Base-by-base conservation (phyloP, 1,140 invertebrate genomes). In the Belonocnema kinseyi region DNA sequence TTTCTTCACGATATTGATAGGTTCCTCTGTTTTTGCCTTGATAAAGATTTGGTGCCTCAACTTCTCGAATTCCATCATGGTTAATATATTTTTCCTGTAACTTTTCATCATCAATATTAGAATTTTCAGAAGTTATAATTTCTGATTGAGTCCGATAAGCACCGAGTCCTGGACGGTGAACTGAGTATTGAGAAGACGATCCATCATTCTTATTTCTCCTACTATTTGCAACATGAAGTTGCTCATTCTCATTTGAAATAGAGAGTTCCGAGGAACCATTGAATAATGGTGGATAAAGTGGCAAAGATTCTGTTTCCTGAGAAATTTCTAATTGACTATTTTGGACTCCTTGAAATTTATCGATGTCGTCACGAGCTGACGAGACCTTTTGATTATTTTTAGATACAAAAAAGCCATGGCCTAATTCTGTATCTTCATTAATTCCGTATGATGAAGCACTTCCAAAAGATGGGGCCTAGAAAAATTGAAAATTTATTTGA, bases 281-380 rank as follows among this genome's bases (percentile, higher is more conserved):
- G 33, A n/a, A 66, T 16, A 66, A 33, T 2, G 61, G 61, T 26
- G 61, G 61, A n/a, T 66, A 66, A 33, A 66, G 61, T n/a, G 61
- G 61, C 7, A 66, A 16, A 10, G 54, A 11, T 66, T 66, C 61
- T 14, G 14, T 40, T 40, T 66, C 40, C n/a, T 66, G 14, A 0
- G 61, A 66, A 3, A 66, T 26, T 26, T 66, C 61, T 26, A 66
- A 66, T 16, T 16, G 26, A 16, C 14, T 14, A 66, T 4, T 66
- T 46, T 66, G 61, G 3, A 33, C 7, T 40, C 61, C 40, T 16
- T 66, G 26, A 40, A 66, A 6, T 40, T 46, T 40, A n/a, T 40
- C 26, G 7, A 66, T 66, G n/a, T 66, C 61, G 1, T 66, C 61
- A 5, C 61, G 26, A 66, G 61, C 61, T 40, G 61, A 66, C 1